These are phyloP conservation scores for Syngnathus floridae DNA, from an alignment of 2,113 vertebrate genomes.

Conservation along the genomic window DNA sequence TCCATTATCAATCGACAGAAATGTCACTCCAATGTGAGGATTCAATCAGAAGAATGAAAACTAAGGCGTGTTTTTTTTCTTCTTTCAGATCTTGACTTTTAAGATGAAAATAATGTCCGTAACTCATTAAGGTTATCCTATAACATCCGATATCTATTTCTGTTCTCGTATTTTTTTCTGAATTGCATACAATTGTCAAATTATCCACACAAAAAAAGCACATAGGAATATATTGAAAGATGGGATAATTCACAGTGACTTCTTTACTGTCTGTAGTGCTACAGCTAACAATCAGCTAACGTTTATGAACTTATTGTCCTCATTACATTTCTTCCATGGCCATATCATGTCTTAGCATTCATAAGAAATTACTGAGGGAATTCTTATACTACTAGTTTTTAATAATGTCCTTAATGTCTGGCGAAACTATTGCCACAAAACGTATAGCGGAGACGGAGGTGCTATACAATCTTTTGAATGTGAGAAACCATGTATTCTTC, in stretches of 20 bases:
- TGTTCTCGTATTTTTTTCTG: neutral
- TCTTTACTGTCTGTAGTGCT: neutral
- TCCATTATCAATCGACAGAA: too few species aligned
- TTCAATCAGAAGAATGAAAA: too few species aligned
- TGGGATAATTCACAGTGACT: neutral
- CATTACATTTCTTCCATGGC: neutral
- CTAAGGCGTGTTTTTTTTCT: too few species aligned
- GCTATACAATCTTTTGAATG: conserved; percentile 59
- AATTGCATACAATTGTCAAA: neutral
- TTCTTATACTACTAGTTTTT: neutral
- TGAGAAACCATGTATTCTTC: conserved; percentile 41
- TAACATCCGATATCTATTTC: neutral
- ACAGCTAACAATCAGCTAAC: neutral
- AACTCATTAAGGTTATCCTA: neutral
- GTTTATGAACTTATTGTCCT: neutral
- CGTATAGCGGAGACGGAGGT: conserved; percentile 26
- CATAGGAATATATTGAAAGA: neutral
- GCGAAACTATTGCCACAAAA: neutral
- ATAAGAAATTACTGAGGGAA: neutral
- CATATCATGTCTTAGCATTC: neutral
- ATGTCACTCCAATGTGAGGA: too few species aligned
- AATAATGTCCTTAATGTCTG: neutral
- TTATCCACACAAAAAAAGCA: neutral
- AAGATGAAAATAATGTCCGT: too few species aligned
- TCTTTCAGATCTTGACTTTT: too few species aligned